Conservation (phyloP, 2,113 vertebrate genomes). For the Theristicus caerulescens region DNA sequence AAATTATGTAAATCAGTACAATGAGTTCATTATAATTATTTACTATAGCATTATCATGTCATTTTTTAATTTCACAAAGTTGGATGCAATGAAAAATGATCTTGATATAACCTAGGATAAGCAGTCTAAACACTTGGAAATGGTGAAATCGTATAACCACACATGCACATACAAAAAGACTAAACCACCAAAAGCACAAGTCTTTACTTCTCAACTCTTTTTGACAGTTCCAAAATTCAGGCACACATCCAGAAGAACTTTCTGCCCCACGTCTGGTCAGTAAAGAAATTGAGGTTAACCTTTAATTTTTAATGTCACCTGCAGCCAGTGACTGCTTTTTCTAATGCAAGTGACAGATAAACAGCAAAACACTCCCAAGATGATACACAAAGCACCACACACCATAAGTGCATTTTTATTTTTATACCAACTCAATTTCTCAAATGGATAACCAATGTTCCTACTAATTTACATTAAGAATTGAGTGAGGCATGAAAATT, state of each 20-base stretch:
- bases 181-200: neutral
- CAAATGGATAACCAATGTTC: slow-evolving; percentile 89
- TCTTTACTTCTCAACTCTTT: slow-evolving; percentile 29
- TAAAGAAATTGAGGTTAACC: slow-evolving; percentile 80
- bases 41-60: neutral
- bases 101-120: neutral
- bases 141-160: neutral
- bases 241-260: slow-evolving; percentile 70
- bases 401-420: slow-evolving; percentile 84
- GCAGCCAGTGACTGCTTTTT: slow-evolving; percentile 78
- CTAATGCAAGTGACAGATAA: slow-evolving; percentile 85
- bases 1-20: neutral
- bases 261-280: slow-evolving; percentile 76
- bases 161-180: neutral
- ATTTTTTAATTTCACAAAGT: neutral
- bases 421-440: slow-evolving; percentile 86
- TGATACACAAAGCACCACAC: slow-evolving; percentile 77
- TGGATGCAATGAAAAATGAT: neutral
- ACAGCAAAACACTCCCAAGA: slow-evolving; percentile 79
- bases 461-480: slow-evolving; percentile 85
- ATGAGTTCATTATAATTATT: neutral
- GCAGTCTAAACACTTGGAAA: neutral
- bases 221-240: slow-evolving; percentile 64
- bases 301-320: slow-evolving; percentile 90
- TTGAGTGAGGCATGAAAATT: slow-evolving; percentile 86